Evolutionary conservation across 2,888 invertebrate species (phyloP), one percentile per base, ranked within the genome.

Genomic region (Sericinus montela): DNA sequence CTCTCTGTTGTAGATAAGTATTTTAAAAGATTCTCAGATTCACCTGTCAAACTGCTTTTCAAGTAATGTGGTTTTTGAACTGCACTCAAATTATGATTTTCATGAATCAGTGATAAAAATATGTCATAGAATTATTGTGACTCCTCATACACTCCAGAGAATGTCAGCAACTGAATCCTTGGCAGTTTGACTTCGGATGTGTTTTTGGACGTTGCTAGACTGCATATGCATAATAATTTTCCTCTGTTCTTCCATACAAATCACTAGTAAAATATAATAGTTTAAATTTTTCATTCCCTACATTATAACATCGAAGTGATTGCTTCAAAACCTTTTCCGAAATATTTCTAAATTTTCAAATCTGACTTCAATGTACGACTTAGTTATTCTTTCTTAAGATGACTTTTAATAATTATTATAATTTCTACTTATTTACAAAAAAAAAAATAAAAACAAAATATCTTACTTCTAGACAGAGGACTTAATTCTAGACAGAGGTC

Each of bases 71-170:
- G 5, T 5, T 19, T 19, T 19, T 19, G 19, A 19, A 19, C 5
- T 19, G n/a, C n/a, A n/a, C n/a, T 39, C 7, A 56, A 28, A 38
- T 3, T 41, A 15, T 38, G 23, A 16, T 58, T 58, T 5, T 48
- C 48, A 32, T 59, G 52, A 7, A 59, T 54, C 25, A 59, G 23
- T 1, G 57, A 54, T 6, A 14, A 1, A 45, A 58, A 57, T 41
- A 56, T 49, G 40, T 60, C 62, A 19, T 57, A 29, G 30, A 58
- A 60, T 0, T 56, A 48, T 19, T 53, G 52, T 56, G 55, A 60
- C 13, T 62, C 55, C 4, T 54, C 52, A 38, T 59, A 62, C 5
- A 32, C 47, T 0, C 59, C 54, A 1, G 38, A 36, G 36, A 60
- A 59, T n/a, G 11, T 52, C 1, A 57, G 57, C 23, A 60, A 28